These are phyloP conservation scores for Progne subis DNA, from an alignment of 2,113 vertebrate species.

Conservation along the genomic window DNA sequence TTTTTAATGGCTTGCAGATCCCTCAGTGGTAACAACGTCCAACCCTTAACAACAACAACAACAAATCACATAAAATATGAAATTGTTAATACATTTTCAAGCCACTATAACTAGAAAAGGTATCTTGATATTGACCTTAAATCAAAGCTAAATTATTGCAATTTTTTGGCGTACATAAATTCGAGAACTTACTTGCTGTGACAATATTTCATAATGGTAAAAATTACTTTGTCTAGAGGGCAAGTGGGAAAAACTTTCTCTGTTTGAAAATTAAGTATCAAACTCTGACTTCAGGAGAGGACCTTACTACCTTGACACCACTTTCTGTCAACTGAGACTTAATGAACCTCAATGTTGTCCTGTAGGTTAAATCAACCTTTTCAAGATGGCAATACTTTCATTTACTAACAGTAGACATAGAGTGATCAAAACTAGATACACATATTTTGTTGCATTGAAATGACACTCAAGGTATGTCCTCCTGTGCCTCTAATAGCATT, in stretches of 20 bases:
- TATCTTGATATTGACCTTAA: neutral
- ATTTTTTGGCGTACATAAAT: neutral
- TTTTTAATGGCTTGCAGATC: neutral
- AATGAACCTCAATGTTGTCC: neutral
- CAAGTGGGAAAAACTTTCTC: constrained; percentile 18
- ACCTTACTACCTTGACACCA: neutral
- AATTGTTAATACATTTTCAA: neutral
- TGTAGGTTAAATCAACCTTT: neutral
- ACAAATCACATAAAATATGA: neutral
- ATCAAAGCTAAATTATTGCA: neutral
- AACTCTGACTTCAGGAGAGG: neutral
- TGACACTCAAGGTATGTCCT: neutral
- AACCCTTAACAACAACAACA: neutral
- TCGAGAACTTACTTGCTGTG: neutral
- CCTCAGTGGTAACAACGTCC: neutral
- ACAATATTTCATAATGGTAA: neutral
- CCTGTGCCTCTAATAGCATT: neutral
- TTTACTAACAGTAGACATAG: neutral
- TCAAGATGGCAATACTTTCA: neutral
- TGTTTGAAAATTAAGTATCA: constrained; percentile 38
- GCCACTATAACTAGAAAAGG: neutral
- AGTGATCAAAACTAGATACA: neutral
- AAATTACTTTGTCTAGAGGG: constrained; percentile 24
- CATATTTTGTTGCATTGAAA: neutral
- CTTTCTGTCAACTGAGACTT: constrained; percentile 14